phyloP scores from a whole-genome alignment of 2,113 vertebrate species.

The Butorides virescens region DNA sequence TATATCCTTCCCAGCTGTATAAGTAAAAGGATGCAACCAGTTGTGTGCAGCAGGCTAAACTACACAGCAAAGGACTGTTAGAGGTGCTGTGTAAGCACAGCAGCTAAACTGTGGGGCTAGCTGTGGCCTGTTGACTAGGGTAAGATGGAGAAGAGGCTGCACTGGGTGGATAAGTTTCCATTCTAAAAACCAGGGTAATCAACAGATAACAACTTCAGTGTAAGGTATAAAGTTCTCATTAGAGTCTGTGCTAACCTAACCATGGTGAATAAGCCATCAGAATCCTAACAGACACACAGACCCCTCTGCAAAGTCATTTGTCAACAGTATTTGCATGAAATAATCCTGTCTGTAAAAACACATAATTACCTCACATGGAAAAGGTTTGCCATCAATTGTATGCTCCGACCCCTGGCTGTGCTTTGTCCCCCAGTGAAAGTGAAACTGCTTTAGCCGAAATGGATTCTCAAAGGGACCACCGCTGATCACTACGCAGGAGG shows the following conservation, averaged over 20 bases:
- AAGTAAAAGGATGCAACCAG: background rate
- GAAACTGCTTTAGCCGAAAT: slow-evolving; percentile 93
- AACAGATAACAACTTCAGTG: background rate
- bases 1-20: background rate
- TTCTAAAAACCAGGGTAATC: background rate
- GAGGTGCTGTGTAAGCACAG: background rate
- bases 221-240: background rate
- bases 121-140: background rate
- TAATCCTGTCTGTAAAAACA: background rate
- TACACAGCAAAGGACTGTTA: background rate
- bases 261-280: background rate
- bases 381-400: slow-evolving; percentile 85
- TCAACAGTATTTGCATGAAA: background rate
- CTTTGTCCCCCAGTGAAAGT: slow-evolving; percentile 95
- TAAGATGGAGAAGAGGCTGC: background rate
- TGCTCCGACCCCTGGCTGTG: slow-evolving; percentile 89
- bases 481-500: slow-evolving; percentile 76
- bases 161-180: background rate
- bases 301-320: background rate
- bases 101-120: background rate
- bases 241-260: background rate
- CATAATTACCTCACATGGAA: slow-evolving; percentile 85
- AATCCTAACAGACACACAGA: background rate
- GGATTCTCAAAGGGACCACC: slow-evolving; percentile 88
- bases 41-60: background rate